Evolutionary conservation across 1,140 invertebrate species (phyloP).

Genomic region (Gryllus bimaculatus): DNA sequence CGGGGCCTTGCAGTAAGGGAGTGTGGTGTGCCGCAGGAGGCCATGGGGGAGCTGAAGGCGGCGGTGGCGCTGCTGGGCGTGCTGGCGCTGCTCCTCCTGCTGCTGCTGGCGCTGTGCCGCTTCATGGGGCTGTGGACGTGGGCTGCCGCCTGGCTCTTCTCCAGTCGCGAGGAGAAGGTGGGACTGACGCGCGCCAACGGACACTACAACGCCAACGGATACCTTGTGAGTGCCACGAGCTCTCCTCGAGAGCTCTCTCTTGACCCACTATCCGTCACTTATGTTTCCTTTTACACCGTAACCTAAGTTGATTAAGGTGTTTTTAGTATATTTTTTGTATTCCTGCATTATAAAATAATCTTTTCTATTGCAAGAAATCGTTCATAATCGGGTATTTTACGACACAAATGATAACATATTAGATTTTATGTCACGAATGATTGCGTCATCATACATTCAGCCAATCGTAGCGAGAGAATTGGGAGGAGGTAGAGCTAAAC

Average conservation of each 20-base stretch:
- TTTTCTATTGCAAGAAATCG: no score
- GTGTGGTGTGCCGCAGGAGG: background rate
- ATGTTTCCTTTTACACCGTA: background rate
- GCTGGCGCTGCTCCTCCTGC: slow-evolving; percentile 11
- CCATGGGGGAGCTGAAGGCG: slow-evolving; percentile 11
- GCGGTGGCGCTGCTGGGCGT: slow-evolving; percentile 7
- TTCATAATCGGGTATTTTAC: no score
- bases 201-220: slow-evolving; percentile 50
- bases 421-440: no score
- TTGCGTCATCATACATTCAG: no score
- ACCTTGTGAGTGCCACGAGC: slow-evolving; percentile 41
- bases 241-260: background rate
- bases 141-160: slow-evolving; percentile 45
- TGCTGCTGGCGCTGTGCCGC: slow-evolving; percentile 32
- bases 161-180: slow-evolving; percentile 51
- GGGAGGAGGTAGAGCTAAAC: no score
- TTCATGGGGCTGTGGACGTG: slow-evolving; percentile 42
- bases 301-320: no score
- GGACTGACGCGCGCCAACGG: slow-evolving; percentile 42
- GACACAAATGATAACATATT: no score
- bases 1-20: no score
- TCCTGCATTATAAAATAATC: no score
- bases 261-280: background rate
- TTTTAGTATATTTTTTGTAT: no score
- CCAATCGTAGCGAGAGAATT: no score